Base-by-base conservation (phyloP, 2,113 vertebrate genomes). In the Pollimyrus isidori region DNA sequence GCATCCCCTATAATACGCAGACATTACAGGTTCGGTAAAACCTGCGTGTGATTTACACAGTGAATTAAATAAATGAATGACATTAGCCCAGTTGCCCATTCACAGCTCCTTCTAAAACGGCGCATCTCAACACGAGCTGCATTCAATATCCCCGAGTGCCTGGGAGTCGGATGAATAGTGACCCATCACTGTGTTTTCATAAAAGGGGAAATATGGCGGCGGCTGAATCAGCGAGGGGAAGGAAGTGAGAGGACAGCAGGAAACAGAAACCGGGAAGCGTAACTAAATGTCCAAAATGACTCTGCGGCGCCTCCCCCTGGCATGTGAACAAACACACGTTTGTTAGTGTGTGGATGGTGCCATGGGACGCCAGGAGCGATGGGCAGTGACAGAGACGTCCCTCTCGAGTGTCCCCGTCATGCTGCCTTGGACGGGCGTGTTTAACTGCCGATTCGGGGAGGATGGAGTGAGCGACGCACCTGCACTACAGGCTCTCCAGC, bases 71-170 rank as follows among this genome's bases (percentile, higher is more conserved):
- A 89, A 87, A 90, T 86, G 26, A 88, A 84, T 58, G 7, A 49
- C 88, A 90, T 87, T 56, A 87, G 23, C 45, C 35, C 26, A n/a
- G 2, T 86, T 76, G 53, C 39, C 45, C 15, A 4, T 88, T 42
- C 15, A 21, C 80, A 87, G 35, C 19, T 23, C 62, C 35, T 89
- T 90, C 86, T 80, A 90, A 52, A 83, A 35, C 13, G 69, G 39
- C 45, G 86, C 87, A 82, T 89, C 83, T 84, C 86, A 90, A 90
- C 42, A 89, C 50, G 58, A 82, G 49, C 80, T 88, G 65, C 52
- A 88, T 89, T 90, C 88, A 87, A 89, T 90, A 85, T 39, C 48
- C 83, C 58, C 73, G 84, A 89, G 91, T 87, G 65, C 53, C 17
- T 26, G 39, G 48, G 87, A 48, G 86, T 87, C 30, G 82, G 87